Evolutionary conservation across 2,888 invertebrate genomes (phyloP).

Genomic region (Perdita meconis): DNA sequence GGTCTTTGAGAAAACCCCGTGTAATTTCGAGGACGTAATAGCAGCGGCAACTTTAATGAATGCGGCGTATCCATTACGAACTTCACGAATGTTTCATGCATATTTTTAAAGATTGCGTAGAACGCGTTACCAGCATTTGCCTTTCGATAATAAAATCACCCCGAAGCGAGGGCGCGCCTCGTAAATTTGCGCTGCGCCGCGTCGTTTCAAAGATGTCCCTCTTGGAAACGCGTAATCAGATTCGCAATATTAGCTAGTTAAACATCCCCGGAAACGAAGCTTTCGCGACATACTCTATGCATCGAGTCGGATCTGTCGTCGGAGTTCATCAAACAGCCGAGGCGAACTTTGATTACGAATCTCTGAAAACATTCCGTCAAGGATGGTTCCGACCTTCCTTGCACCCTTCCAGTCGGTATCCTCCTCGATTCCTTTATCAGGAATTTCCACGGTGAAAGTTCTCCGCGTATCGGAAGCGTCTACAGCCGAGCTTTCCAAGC

Average conservation of each 20-base stretch:
- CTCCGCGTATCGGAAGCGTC: constrained; percentile 4
- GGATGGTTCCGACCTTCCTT: neutral
- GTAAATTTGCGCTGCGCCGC: too few species aligned
- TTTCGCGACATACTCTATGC: neutral
- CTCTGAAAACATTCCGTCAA: neutral
- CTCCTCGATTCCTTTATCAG: neutral
- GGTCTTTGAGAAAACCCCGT: neutral
- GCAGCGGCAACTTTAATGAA: neutral
- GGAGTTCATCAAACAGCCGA: neutral
- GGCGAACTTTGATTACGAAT: neutral
- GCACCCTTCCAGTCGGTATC: neutral
- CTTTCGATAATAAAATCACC: neutral
- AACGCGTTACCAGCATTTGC: neutral
- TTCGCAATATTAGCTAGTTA: neutral
- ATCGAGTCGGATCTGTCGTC: neutral
- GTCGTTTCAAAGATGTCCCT: neutral
- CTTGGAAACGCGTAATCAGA: neutral
- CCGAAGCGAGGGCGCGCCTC: too few species aligned
- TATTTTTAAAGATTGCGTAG: neutral
- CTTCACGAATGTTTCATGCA: neutral
- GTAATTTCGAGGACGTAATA: neutral
- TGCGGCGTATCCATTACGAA: neutral
- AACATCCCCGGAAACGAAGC: too few species aligned
- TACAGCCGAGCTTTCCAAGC: constrained; percentile 1
- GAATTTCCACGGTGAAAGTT: constrained; percentile 12